phyloP scores from a whole-genome alignment of 2,113 vertebrate species.

The Telmatochromis sp. region DNA sequence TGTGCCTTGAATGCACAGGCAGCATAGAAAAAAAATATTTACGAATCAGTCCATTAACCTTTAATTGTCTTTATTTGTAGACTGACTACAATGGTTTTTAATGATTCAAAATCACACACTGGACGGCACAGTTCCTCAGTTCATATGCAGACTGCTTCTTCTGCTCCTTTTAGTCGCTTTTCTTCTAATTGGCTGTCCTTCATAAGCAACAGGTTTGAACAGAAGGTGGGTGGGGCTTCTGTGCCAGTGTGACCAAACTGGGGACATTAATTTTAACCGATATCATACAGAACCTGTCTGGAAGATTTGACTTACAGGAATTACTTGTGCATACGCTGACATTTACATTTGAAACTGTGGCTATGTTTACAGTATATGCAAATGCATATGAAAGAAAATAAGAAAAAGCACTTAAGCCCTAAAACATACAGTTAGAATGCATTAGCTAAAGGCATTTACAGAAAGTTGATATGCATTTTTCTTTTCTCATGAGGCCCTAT shows the following conservation, averaged over 20 bases:
- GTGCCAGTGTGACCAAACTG: background rate
- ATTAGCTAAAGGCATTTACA: background rate
- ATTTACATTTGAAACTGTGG: background rate
- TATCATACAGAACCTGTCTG: background rate
- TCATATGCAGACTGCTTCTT: background rate
- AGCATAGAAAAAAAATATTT: background rate
- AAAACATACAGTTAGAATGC: background rate
- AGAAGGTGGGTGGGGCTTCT: background rate
- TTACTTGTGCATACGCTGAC: background rate
- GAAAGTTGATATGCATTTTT: background rate
- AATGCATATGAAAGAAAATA: background rate
- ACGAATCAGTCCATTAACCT: background rate
- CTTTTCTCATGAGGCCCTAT: background rate
- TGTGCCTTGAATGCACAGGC: background rate
- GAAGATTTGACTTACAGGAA: background rate
- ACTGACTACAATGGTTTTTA: background rate
- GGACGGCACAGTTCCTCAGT: background rate
- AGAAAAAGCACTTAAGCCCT: background rate
- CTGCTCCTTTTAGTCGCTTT: background rate
- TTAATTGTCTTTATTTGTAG: background rate
- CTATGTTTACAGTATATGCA: background rate
- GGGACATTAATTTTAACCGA: background rate
- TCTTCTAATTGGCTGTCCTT: background rate
- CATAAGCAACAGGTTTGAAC: background rate
- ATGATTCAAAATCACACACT: background rate